These are phyloP conservation scores for Tenthredo distinguenda DNA, from an alignment of 2,888 invertebrate species.

Conservation along the genomic window DNA sequence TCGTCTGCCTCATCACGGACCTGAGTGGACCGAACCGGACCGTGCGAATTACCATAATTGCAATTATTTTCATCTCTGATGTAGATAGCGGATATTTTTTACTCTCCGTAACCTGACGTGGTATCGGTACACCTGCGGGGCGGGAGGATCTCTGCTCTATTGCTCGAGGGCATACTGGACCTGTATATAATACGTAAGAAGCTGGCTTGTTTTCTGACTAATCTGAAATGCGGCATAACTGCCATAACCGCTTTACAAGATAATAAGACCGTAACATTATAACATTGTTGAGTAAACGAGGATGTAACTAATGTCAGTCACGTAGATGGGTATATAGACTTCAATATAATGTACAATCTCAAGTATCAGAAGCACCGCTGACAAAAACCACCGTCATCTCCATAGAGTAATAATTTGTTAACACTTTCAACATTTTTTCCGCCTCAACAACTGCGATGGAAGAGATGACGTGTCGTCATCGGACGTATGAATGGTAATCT, in stretches of 20 bases:
- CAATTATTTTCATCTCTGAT: slow-evolving; percentile 15
- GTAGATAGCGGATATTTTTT: slow-evolving; percentile 23
- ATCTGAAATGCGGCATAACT: slow-evolving; percentile 49
- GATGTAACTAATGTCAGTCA: slow-evolving; percentile 41
- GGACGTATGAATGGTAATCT: neutral
- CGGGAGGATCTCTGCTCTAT: slow-evolving; percentile 29
- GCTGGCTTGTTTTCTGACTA: slow-evolving; percentile 41
- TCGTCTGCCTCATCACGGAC: neutral
- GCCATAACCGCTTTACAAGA: slow-evolving; percentile 48
- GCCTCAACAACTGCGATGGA: neutral
- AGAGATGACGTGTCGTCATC: neutral
- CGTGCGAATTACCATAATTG: slow-evolving; percentile 23
- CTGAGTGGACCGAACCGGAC: neutral
- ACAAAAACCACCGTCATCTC: slow-evolving; percentile 12
- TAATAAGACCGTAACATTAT: slow-evolving; percentile 43
- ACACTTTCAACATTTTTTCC: neutral
- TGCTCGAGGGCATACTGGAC: slow-evolving; percentile 42
- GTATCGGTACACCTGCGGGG: slow-evolving; percentile 40
- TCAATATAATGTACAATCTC: slow-evolving; percentile 36
- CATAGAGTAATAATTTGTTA: slow-evolving; percentile 39
- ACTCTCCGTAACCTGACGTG: neutral
- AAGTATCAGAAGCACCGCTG: slow-evolving; percentile 29
- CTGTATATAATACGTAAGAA: slow-evolving; percentile 23
- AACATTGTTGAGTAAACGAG: slow-evolving; percentile 50
- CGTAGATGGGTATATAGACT: slow-evolving; percentile 7